Evolutionary conservation across 2,797 vertebrate genomes (phyloP), one percentile per base, ranked within the genome.

Genomic region (Chaunax sp.): DNA sequence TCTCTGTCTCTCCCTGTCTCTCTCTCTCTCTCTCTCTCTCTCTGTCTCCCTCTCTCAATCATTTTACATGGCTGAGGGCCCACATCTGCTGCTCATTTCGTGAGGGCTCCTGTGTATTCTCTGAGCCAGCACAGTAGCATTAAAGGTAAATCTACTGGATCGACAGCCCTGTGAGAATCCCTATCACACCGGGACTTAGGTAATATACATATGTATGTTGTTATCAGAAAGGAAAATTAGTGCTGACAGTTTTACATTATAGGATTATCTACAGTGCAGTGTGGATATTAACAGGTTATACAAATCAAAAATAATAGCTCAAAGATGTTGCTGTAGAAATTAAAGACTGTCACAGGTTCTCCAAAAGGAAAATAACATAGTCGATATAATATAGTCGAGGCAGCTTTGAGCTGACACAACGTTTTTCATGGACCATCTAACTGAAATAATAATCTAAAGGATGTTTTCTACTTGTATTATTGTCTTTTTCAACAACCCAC

Each of bases 1-100:
- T 41, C 57, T 55, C 52, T 60, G 20, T 19, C 10, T 50, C 50
- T 43, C 45, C 52, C 14, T 54, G 13, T 28, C 25, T 63, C 45
- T 19, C 50, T 68, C 63, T 70, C 64, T 85, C 77, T 40, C 57
- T 55, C 51, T 60, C 22, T 19, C 10, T 49, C 50, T 41, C 45
- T 54, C 14, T 54, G 13, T 28, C 25, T 63, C 45, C 19, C 50
- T 68, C 63, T 70, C 64, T 85, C 77, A 80, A 69, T 78, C 63
- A 60, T 80, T 85, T 71, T 62, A 64, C 77, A 81, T 67, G 86
- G 85, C 80, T 78, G 60, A 83, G 53, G 63, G 63, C 80, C 75
- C 65, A 92, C 92, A 94, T 94, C 92, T 94, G 92, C 52, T 83
- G 77, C 73, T 90, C 80, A 87, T 94, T 92, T 90, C 52, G 60